Conservation (phyloP, 1,140 invertebrate genomes). For the Rhyzopertha dominica region DNA sequence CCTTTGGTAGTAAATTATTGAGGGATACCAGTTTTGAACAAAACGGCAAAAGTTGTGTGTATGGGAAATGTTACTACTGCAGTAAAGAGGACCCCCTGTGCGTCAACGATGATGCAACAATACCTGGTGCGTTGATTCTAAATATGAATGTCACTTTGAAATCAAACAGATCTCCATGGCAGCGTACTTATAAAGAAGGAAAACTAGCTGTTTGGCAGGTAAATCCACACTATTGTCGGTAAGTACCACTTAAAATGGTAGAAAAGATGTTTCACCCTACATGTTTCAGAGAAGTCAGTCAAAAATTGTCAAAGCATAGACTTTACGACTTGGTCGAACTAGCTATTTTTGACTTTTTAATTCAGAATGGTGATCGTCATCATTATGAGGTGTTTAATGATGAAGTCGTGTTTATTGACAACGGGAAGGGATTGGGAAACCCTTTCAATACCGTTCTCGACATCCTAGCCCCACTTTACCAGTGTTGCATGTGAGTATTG, state of each 20-base stretch:
- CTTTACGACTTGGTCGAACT: conserved; percentile 84
- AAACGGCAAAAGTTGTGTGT: conserved; percentile 66
- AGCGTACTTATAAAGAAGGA: conserved; percentile 75
- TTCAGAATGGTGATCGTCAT: conserved; percentile 93
- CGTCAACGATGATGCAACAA: conserved; percentile 55
- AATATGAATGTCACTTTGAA: conserved; percentile 69
- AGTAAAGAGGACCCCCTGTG: conserved; percentile 76
- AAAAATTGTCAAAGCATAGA: conserved; percentile 52
- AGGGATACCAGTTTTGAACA: conserved; percentile 54
- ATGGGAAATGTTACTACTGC: conserved; percentile 88
- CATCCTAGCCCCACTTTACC: conserved; percentile 83
- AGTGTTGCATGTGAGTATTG: conserved; percentile 78
- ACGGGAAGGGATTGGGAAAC: conserved; percentile 91
- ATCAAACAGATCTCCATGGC: conserved; percentile 80
- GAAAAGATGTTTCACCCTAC: too few species aligned
- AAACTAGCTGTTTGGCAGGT: conserved; percentile 75
- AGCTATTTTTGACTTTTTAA: conserved; percentile 87
- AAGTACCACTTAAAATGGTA: conserved; percentile 32
- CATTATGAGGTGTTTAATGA: conserved; percentile 81
- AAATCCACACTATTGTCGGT: conserved; percentile 73
- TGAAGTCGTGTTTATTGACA: conserved; percentile 79
- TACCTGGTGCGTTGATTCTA: conserved; percentile 81
- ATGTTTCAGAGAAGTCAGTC: conserved; percentile 49
- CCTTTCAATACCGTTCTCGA: conserved; percentile 76
- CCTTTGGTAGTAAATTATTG: conserved; percentile 61